phyloP scores from a whole-genome alignment of 2,888 invertebrate genomes.

The Ectobius pallidus region DNA sequence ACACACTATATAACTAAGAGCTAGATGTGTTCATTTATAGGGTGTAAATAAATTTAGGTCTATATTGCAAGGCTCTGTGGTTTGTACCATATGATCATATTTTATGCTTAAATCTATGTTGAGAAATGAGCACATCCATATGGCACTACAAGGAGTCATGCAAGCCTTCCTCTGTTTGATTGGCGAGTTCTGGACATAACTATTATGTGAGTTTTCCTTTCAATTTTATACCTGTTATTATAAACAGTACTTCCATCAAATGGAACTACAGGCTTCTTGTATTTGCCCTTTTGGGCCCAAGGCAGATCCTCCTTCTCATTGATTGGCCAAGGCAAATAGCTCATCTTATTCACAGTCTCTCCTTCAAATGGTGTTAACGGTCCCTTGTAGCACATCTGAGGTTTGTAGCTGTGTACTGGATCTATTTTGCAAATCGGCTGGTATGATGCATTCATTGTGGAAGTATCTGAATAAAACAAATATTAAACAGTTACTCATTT shows the following conservation, averaged over 20 bases:
- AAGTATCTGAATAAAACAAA: not conserved
- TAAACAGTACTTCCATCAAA: not conserved
- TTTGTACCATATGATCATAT: too few species aligned
- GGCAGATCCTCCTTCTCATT: not conserved
- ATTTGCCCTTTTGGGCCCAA: not conserved
- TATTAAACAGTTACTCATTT: too few species aligned
- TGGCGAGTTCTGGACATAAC: too few species aligned
- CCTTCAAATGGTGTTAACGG: not conserved
- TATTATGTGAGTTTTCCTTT: too few species aligned
- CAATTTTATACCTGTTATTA: not conserved
- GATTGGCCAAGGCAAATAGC: slow-evolving; percentile 1
- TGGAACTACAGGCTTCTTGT: not conserved
- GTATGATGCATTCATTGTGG: slow-evolving; percentile 1
- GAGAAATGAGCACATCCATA: too few species aligned
- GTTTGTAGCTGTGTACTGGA: not conserved
- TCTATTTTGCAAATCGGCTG: not conserved
- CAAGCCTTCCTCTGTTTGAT: too few species aligned
- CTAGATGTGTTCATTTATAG: too few species aligned
- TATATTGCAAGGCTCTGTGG: too few species aligned
- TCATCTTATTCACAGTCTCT: not conserved
- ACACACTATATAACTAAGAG: too few species aligned
- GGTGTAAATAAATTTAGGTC: too few species aligned
- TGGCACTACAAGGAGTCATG: too few species aligned
- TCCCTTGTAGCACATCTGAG: not conserved
- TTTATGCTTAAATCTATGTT: too few species aligned